Evolutionary conservation across 2,113 vertebrate species (phyloP), one percentile per base, ranked within the genome.

Genomic region (Trogon surrucura): DNA sequence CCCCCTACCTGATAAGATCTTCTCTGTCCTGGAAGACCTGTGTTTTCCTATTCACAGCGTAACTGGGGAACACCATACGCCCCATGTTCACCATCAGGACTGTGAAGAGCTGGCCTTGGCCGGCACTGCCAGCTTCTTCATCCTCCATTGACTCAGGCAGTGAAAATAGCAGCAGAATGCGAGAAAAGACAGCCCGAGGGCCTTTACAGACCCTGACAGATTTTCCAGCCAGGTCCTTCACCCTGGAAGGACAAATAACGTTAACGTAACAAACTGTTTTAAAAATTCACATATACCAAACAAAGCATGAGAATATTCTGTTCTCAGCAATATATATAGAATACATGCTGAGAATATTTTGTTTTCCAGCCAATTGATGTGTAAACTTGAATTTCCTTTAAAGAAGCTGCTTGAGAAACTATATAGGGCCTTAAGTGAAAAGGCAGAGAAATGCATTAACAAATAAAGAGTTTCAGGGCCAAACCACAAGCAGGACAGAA

Each of bases 81-180:
- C 99, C 99, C 15, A 99, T 98, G 94, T 98, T 99, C 64, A 99
- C 99, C 97, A 99, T 91, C 4, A 99, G 98, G 62, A 99, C 97
- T 3, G 98, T 99, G 73, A 97, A 99, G 45, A 99, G 99, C 95
- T 99, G 98, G 29, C 96, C 97, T 53, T 99, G 99, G 13, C 99
- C 99, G 4, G 98, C 98, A 81, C 98, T 98, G 2, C 98, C 98
- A 11, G 97, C 97, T 62, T 99, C 99, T 66, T 99, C 99, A 26
- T 99, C 99, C 44, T 99, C 99, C 94, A 98, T 44, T 0, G 98
- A 96, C 69, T 99, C 99, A 1, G 98, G 97, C 95, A 99, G 94
- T 1, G 98, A 98, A 92, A 99, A 99, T 11, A 99, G 98, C 21
- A 99, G 98, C 72, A 99, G 97, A 58, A 98, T 41, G 6, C 99